phyloP scores from a whole-genome alignment of 2,888 invertebrate genomes.

The Slavum lentiscoides region DNA sequence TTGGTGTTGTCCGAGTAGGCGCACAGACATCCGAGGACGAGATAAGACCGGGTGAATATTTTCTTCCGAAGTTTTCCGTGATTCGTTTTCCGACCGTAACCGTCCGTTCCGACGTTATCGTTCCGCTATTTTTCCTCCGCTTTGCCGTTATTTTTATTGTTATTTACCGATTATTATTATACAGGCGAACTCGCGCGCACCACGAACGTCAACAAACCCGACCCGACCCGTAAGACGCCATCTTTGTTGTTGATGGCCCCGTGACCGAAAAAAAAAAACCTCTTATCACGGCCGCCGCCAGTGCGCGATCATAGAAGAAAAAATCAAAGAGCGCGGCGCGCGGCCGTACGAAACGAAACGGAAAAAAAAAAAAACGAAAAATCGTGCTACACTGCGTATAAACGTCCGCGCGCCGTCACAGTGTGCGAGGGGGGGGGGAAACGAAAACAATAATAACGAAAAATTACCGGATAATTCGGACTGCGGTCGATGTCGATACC shows the following conservation, averaged over 20 bases:
- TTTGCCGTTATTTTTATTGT: conserved; percentile 5
- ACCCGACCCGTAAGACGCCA: conserved; percentile 47
- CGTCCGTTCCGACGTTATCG: no score
- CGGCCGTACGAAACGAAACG: no score
- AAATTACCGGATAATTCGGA: no score
- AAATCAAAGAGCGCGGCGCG: conserved; percentile 24
- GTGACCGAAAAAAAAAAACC: neutral
- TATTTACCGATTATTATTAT: conserved; percentile 4
- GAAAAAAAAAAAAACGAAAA: neutral
- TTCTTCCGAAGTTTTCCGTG: no score
- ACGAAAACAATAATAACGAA: no score
- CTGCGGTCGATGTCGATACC: no score
- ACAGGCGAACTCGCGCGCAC: neutral
- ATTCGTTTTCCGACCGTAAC: no score
- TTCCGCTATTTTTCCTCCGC: no score
- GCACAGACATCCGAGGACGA: no score
- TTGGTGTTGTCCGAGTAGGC: no score
- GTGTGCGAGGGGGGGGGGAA: no score
- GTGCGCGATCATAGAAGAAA: conserved; percentile 43
- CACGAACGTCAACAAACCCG: conserved; percentile 46
- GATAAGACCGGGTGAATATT: no score
- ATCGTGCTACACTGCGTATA: neutral
- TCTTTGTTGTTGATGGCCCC: conserved; percentile 42
- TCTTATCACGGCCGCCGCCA: conserved; percentile 11
- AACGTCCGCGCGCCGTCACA: neutral